Evolutionary conservation across 2,797 vertebrate species (phyloP).

Genomic region (Dendrocincla tyrannina): DNA sequence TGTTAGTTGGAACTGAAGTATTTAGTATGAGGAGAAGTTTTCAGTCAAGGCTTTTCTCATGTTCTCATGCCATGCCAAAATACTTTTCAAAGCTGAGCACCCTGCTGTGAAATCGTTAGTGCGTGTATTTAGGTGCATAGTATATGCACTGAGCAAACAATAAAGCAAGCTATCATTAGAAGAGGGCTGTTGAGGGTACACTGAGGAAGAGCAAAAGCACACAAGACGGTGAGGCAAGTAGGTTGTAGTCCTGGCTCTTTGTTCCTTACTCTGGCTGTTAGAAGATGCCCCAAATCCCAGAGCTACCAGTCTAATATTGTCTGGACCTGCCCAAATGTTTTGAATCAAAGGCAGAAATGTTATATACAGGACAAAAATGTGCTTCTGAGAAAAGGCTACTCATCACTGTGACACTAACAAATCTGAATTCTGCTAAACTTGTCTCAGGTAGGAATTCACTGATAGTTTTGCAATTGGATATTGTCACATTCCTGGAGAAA

Average conservation of each 20-base stretch:
- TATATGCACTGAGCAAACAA: not conserved
- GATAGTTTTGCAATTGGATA: conserved; percentile 7
- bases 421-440: not conserved
- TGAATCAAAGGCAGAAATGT: not conserved
- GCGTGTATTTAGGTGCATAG: not conserved
- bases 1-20: not conserved
- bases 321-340: not conserved
- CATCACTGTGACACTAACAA: not conserved
- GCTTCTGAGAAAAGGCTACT: not conserved
- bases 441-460: not conserved
- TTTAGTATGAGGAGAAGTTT: not conserved
- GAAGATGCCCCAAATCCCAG: not conserved
- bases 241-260: not conserved
- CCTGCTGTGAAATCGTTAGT: not conserved
- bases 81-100: not conserved
- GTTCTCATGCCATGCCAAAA: not conserved
- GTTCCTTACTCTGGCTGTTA: not conserved
- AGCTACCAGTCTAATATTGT: not conserved
- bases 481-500: not conserved
- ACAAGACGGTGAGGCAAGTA: rapidly evolving
- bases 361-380: not conserved
- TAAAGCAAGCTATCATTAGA: not conserved
- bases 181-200: not conserved
- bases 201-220: not conserved
- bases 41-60: not conserved